phyloP scores from a whole-genome alignment of 2,113 vertebrate species.

The Merops nubicus region DNA sequence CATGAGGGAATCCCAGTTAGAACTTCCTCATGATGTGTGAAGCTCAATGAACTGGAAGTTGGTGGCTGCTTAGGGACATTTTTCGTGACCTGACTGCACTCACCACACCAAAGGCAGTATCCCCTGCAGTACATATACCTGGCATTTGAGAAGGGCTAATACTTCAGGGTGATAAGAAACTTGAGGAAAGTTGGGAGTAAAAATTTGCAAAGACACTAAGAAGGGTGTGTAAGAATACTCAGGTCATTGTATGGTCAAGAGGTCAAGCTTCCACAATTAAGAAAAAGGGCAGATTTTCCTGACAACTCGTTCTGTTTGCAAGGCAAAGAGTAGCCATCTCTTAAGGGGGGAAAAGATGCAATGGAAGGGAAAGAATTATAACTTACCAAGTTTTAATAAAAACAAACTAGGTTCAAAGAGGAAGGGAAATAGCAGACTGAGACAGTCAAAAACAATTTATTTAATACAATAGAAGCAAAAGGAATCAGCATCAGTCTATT shows the following conservation, averaged over 20 bases:
- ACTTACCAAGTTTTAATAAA: background rate
- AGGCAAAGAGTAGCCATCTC: background rate
- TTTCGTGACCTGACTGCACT: background rate
- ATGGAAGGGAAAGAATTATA: background rate
- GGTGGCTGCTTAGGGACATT: background rate
- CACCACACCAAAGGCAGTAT: background rate
- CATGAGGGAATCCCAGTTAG: background rate
- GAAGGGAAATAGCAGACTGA: background rate
- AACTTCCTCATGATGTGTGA: background rate
- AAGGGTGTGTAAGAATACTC: background rate
- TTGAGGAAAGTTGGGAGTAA: constrained; percentile 10
- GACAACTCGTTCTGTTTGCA: background rate
- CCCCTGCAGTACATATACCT: background rate
- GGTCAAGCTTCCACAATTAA: constrained; percentile 7
- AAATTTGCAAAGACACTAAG: background rate
- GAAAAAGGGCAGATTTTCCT: background rate
- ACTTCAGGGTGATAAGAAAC: background rate
- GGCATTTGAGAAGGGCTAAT: background rate
- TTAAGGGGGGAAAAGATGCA: background rate
- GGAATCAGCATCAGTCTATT: background rate
- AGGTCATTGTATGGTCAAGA: background rate
- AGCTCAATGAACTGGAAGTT: background rate
- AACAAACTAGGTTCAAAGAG: background rate
- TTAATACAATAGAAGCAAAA: background rate
- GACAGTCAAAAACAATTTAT: background rate